These are phyloP conservation scores for Alligator sinensis DNA, from an alignment of 2,113 vertebrate species.

Conservation along the genomic window DNA sequence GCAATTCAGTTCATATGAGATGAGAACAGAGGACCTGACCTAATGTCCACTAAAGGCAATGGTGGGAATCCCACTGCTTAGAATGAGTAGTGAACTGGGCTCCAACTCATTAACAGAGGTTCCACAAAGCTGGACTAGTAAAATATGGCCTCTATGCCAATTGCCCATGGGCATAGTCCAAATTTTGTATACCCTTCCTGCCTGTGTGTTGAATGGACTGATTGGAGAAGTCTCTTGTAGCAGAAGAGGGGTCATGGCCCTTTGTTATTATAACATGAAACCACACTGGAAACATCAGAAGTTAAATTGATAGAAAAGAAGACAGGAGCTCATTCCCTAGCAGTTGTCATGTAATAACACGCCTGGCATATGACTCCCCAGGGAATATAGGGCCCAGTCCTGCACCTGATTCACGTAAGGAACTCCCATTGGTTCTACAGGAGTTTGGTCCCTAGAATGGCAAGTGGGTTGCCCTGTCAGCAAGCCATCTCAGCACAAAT, in stretches of 20 bases:
- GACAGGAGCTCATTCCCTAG: neutral
- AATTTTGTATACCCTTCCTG: too few species aligned
- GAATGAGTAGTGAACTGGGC: too few species aligned
- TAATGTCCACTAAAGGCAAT: too few species aligned
- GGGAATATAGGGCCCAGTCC: neutral
- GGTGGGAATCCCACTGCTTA: too few species aligned
- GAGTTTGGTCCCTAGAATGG: neutral
- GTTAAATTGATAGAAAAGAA: neutral
- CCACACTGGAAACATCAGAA: neutral
- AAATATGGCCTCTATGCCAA: neutral
- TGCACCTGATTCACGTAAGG: neutral
- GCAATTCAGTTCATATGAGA: too few species aligned
- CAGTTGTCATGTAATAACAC: neutral
- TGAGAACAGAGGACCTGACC: too few species aligned
- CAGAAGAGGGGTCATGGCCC: neutral
- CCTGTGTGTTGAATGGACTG: too few species aligned
- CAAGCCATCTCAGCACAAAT: neutral
- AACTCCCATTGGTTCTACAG: neutral
- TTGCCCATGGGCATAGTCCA: neutral
- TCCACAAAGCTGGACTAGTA: neutral
- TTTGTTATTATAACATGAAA: neutral
- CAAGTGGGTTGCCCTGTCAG: neutral
- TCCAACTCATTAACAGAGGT: too few species aligned
- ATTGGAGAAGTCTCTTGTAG: neutral
- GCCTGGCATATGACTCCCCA: neutral